These are phyloP conservation scores for Cebus imitator DNA, from an alignment of 2,113 vertebrate genomes.

Conservation along the genomic window DNA sequence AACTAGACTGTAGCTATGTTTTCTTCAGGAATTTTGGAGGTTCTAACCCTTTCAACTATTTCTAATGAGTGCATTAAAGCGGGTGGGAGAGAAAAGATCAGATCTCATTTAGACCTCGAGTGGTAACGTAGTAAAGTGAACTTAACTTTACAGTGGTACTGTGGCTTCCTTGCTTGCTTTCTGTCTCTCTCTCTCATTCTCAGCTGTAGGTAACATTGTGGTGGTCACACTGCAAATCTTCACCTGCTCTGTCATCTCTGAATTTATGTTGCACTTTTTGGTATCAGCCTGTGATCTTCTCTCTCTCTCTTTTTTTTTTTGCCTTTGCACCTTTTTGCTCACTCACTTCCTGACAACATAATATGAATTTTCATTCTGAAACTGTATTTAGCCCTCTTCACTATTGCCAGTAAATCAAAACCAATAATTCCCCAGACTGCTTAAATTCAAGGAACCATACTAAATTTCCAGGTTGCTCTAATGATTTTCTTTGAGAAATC, in stretches of 20 bases:
- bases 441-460: slow-evolving; percentile 72
- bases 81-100: neutral
- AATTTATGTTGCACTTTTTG: slow-evolving; percentile 81
- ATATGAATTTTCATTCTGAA: slow-evolving; percentile 86
- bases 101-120: slow-evolving; percentile 1
- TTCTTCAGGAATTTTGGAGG: slow-evolving; percentile 31
- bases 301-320: slow-evolving; percentile 72
- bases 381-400: slow-evolving; percentile 84
- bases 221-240: slow-evolving; percentile 73
- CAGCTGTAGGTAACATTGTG: slow-evolving; percentile 70
- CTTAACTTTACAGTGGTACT: slow-evolving; percentile 51
- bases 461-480: slow-evolving; percentile 64
- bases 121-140: slow-evolving; percentile 45
- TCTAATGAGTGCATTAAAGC: neutral
- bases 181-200: slow-evolving; percentile 57
- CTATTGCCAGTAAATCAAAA: slow-evolving; percentile 78
- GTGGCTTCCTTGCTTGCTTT: neutral
- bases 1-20: slow-evolving; percentile 51
- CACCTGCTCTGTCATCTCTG: slow-evolving; percentile 83
- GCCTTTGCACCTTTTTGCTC: slow-evolving; percentile 84
- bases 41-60: neutral
- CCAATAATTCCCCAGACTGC: slow-evolving; percentile 67
- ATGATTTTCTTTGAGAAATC: slow-evolving; percentile 62
- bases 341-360: slow-evolving; percentile 88
- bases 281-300: slow-evolving; percentile 83